Evolutionary conservation across 2,797 vertebrate species (phyloP).

Genomic region (Xerus rutilus): DNA sequence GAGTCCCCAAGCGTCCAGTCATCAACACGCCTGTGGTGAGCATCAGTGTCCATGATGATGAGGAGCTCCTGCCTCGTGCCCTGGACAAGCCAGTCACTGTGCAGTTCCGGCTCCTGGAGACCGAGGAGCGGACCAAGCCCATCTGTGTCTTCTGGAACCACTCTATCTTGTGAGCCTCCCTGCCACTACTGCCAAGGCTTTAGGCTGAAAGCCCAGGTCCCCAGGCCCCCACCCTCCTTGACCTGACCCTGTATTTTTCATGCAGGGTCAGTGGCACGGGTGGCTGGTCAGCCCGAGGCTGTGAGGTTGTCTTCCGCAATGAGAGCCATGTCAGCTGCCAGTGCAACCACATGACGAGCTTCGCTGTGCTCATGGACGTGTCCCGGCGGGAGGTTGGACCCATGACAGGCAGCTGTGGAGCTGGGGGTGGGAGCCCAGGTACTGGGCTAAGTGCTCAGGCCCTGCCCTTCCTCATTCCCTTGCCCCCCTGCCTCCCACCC

Average conservation of each 20-base stretch:
- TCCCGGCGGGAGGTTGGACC: conserved; percentile 94
- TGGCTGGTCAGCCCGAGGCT: conserved; percentile 97
- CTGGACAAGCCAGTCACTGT: conserved; percentile 95
- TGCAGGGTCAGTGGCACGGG: conserved; percentile 89
- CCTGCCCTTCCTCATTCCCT: not conserved
- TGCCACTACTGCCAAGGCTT: not conserved
- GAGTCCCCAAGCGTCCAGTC: conserved; percentile 96
- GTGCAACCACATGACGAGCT: conserved; percentile 98
- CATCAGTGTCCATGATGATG: conserved; percentile 93
- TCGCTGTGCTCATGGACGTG: conserved; percentile 97
- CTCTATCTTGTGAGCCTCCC: conserved; percentile 92
- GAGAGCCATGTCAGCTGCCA: conserved; percentile 97
- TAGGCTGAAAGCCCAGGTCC: not conserved
- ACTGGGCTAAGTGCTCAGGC: not conserved
- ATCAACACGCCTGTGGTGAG: conserved; percentile 98
- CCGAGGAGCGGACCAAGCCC: conserved; percentile 96
- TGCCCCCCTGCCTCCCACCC: not conserved
- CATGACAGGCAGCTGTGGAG: fast-evolving
- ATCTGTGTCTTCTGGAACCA: conserved; percentile 99
- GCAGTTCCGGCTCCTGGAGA: conserved; percentile 96
- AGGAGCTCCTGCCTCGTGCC: conserved; percentile 88
- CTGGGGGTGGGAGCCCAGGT: not conserved
- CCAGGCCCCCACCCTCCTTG: too few relatives aligned
- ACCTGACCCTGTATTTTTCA: conserved; percentile 24
- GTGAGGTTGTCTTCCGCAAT: conserved; percentile 96